Base-by-base conservation (phyloP, 2,888 invertebrate genomes). In the Melanotus villosus region DNA sequence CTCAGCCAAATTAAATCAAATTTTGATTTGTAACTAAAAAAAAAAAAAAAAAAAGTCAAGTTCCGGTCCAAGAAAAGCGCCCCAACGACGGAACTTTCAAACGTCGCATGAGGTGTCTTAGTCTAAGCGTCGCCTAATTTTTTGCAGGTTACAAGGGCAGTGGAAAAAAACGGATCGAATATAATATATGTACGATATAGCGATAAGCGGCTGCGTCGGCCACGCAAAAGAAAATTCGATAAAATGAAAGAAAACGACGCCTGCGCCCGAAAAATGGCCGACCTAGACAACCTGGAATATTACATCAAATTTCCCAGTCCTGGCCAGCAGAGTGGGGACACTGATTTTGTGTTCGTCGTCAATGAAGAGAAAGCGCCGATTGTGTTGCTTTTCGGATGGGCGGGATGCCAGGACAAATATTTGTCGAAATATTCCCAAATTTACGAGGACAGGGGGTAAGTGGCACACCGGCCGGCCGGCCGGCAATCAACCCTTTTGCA, bases 361-460 rank as follows among this genome's bases (percentile, higher is more conserved):
- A 87, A 89, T 76, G 89, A 90, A 73, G 87, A 87, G 43, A 89
- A 89, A 80, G 86, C 90, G 75, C 92, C 93, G 36, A 89, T 93
- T 52, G 90, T 93, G 26, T 83, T 92, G 70, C 84, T 94, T 71
- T 87, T 94, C 70, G 94, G 94, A 32, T 94, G 94, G 94, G 92
- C 92, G 56, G 93, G 93, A 36, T 92, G 93, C 81, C 88, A 91
- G 81, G 93, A 94, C 83, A 90, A 90, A 79, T 91, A 93, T 82
- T 83, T 94, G 60, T 89, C 91, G 76, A 94, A 93, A 81, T 94
- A 94, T 84, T 91, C 93, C 47, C 89, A 91, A 76, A 91, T 93
- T 68, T 94, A 94, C 80, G 91, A 93, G 79, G 89, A 92, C 68
- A 88, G 89, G 78, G 92, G 93, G 93, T 93, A 82, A 84, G 86